Conservation (phyloP, 2,797 vertebrate genomes). For the Gallinago nigripennis region DNA sequence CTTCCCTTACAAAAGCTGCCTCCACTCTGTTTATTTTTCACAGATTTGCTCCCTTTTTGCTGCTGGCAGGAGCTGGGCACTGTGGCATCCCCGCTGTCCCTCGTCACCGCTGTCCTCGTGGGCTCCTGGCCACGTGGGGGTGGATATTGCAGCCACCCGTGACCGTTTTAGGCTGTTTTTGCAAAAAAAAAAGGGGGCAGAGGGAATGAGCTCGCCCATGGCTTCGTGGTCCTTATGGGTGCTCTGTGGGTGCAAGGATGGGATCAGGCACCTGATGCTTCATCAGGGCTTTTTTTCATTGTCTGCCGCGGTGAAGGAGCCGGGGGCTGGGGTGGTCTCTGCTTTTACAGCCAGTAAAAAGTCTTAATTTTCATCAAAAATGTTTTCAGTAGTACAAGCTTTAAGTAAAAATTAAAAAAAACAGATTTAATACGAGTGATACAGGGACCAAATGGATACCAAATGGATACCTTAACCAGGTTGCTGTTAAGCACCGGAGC, state of each 20-base stretch:
- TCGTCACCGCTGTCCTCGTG: background rate
- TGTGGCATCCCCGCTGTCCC: background rate
- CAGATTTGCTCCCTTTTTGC: background rate
- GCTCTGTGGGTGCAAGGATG: background rate
- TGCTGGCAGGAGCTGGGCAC: background rate
- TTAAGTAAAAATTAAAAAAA: background rate
- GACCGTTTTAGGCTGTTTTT: no score
- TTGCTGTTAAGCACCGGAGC: background rate
- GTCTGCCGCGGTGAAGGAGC: background rate
- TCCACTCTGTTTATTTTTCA: fast-evolving
- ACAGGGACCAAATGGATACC: background rate
- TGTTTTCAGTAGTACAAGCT: background rate
- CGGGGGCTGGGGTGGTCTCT: background rate
- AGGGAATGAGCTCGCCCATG: background rate
- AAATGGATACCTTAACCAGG: no score
- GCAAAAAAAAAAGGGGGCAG: no score
- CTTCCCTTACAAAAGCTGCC: background rate
- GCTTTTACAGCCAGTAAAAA: background rate
- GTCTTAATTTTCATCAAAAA: background rate
- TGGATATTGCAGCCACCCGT: background rate
- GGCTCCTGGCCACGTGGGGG: background rate
- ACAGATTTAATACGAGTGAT: no score
- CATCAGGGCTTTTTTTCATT: background rate
- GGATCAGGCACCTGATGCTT: background rate
- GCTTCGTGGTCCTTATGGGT: background rate